phyloP scores from a whole-genome alignment of 2,113 vertebrate species.

The Leptodactylus fuscus region DNA sequence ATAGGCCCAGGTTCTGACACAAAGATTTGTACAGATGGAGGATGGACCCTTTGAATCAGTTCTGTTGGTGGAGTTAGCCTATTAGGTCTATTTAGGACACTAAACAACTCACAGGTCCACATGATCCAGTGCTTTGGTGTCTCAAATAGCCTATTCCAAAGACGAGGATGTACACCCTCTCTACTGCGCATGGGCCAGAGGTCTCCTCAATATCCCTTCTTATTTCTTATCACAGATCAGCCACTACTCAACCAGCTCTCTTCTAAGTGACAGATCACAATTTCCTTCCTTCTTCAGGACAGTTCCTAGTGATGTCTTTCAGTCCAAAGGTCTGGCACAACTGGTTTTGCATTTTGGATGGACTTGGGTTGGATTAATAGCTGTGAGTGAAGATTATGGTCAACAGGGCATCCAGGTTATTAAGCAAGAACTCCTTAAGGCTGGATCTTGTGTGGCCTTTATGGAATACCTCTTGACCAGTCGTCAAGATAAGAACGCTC shows the following conservation, averaged over 20 bases:
- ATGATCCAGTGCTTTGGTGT: too few species aligned
- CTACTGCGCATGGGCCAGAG: too few species aligned
- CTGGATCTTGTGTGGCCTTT: constrained; percentile 10
- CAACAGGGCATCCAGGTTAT: constrained; percentile 13
- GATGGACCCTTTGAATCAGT: too few species aligned
- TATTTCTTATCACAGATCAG: neutral
- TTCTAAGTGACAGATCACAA: neutral
- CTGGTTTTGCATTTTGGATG: constrained; percentile 12
- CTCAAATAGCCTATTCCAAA: too few species aligned
- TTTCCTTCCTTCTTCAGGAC: constrained; percentile 12
- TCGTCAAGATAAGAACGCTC: neutral
- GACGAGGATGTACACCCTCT: too few species aligned
- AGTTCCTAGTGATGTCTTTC: neutral
- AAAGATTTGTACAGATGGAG: too few species aligned
- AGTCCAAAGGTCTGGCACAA: neutral
- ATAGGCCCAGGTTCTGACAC: too few species aligned
- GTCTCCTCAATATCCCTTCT: too few species aligned
- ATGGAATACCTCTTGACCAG: neutral
- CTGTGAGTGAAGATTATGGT: neutral
- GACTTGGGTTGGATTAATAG: neutral
- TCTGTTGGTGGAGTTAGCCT: too few species aligned
- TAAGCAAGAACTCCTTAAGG: neutral
- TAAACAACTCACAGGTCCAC: too few species aligned
- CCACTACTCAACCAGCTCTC: neutral
- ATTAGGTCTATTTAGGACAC: too few species aligned